Conservation (phyloP, 53 echinoderm and acorn worm species). For the Patiria pectinifera region DNA sequence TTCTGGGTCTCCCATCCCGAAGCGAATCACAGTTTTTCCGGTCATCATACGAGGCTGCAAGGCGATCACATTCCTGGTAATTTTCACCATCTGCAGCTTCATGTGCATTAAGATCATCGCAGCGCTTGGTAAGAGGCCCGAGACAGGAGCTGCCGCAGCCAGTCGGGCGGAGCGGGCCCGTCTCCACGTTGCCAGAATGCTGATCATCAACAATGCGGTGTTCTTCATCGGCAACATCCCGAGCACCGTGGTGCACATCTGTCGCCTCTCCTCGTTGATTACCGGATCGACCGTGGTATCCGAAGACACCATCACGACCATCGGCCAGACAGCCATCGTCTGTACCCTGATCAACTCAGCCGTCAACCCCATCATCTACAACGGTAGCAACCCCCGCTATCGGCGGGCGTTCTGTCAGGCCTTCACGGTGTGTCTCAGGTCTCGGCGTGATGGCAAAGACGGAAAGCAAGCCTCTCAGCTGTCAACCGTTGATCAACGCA, state of each 20-base stretch:
- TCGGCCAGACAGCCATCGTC: not conserved
- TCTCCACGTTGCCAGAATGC: not conserved
- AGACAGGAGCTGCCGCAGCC: not conserved
- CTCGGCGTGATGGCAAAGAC: too few species aligned
- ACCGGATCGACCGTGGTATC: not conserved
- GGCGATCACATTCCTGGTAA: not conserved
- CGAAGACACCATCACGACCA: not conserved
- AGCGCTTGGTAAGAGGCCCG: not conserved
- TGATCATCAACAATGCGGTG: not conserved
- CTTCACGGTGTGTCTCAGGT: not conserved
- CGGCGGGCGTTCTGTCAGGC: not conserved
- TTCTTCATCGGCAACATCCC: not conserved
- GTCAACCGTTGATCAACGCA: too few species aligned
- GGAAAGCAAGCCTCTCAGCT: too few species aligned
- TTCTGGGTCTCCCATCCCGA: not conserved
- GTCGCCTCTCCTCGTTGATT: not conserved
- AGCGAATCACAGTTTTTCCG: not conserved
- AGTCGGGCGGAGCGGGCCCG: not conserved
- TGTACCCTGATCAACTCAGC: not conserved
- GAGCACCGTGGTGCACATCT: not conserved
- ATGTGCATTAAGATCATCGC: not conserved
- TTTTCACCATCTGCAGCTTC: not conserved
- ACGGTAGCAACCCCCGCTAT: not conserved
- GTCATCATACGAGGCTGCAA: constrained; percentile 1
- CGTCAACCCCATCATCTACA: not conserved